These are phyloP conservation scores for Oreochromis niloticus DNA, from an alignment of 2,113 vertebrate genomes.

Conservation along the genomic window DNA sequence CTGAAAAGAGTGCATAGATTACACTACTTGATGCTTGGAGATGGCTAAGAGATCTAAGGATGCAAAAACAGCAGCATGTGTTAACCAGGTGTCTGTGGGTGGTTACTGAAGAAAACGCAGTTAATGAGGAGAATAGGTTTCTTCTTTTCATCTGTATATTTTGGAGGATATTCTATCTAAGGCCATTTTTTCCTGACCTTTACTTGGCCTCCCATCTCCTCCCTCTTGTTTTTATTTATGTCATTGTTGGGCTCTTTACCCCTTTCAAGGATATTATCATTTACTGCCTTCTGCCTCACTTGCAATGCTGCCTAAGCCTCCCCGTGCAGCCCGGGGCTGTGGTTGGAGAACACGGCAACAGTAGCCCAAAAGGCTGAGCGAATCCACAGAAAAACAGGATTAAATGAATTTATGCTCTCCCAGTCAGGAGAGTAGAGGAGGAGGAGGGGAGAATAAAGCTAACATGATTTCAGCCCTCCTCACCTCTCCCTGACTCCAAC, in stretches of 20 bases:
- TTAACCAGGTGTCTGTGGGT: background rate
- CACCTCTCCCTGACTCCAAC: conserved; percentile 77
- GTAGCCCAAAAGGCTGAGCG: conserved; percentile 66
- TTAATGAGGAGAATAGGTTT: background rate
- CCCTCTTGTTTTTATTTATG: conserved; percentile 45
- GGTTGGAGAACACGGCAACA: conserved; percentile 52
- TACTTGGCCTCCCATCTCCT: conserved; percentile 21
- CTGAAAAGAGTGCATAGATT: background rate
- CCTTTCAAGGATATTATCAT: conserved; percentile 68
- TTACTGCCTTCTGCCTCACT: conserved; percentile 55
- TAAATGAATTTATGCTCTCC: conserved; percentile 77
- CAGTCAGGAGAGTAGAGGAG: conserved; percentile 45
- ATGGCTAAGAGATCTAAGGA: background rate
- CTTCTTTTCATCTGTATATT: background rate
- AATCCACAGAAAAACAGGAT: conserved; percentile 78
- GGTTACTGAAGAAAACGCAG: background rate
- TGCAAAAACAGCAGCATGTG: background rate
- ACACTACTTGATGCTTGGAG: background rate
- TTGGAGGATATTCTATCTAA: background rate
- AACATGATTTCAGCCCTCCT: conserved; percentile 77
- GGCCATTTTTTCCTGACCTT: conserved; percentile 51
- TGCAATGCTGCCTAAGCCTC: conserved; percentile 34
- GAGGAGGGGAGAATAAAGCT: conserved; percentile 60
- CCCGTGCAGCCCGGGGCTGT: conserved; percentile 56
- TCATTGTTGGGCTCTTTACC: conserved; percentile 48